phyloP scores from a whole-genome alignment of 2,113 vertebrate species.

The Anarrhichthys ocellatus region DNA sequence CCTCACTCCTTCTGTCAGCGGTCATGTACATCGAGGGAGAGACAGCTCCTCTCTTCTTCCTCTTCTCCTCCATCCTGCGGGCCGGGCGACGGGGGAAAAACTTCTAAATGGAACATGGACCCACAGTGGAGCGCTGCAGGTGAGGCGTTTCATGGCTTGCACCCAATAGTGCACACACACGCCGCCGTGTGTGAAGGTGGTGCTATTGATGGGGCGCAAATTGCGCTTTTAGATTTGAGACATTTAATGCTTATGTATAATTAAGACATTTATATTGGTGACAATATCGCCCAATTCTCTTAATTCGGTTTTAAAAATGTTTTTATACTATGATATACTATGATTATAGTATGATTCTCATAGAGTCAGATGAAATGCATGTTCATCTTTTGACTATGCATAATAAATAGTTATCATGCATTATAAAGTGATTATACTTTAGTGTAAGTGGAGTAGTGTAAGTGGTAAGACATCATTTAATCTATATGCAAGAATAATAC shows the following conservation, averaged over 20 bases:
- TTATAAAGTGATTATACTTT: too few species aligned
- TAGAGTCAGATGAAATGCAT: too few species aligned
- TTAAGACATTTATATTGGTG: background rate
- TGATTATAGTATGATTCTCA: too few species aligned
- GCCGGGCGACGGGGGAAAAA: background rate
- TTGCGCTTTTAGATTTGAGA: background rate
- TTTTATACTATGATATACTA: too few species aligned
- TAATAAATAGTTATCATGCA: too few species aligned
- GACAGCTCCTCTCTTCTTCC: constrained; percentile 33
- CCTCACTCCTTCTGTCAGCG: constrained; percentile 65
- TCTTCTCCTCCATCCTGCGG: constrained; percentile 23
- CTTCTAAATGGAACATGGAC: constrained; percentile 45
- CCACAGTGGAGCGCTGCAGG: constrained; percentile 28
- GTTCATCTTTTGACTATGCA: too few species aligned
- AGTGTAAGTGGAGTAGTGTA: too few species aligned
- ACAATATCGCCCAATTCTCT: too few species aligned
- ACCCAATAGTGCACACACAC: background rate
- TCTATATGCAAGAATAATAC: too few species aligned
- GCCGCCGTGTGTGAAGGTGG: background rate
- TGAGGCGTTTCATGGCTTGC: constrained; percentile 13
- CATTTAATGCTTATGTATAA: background rate
- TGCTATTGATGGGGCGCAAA: background rate
- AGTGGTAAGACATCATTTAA: too few species aligned
- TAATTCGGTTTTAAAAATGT: too few species aligned
- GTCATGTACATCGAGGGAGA: constrained; percentile 56